Conservation (phyloP, 92 coral and sea anemone genomes). For the Heliopora coerulea region DNA sequence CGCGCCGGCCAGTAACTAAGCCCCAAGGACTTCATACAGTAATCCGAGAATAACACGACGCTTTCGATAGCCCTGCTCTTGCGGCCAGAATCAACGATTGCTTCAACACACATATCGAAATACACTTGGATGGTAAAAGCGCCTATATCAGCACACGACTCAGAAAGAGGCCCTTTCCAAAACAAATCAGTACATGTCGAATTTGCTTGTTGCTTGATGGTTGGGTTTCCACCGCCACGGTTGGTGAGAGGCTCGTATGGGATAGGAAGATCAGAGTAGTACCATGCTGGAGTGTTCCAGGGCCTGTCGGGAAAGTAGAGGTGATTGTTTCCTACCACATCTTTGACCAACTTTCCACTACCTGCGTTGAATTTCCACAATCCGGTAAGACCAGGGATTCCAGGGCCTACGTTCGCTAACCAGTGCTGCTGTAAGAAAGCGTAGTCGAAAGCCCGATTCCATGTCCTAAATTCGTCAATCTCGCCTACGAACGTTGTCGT, state of each 20-base stretch:
- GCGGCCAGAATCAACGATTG: conserved; percentile 61
- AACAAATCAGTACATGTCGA: conserved; percentile 59
- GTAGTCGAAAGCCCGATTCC: conserved; percentile 85
- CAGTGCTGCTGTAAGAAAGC: conserved; percentile 79
- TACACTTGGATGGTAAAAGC: conserved; percentile 73
- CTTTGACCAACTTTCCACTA: conserved; percentile 61
- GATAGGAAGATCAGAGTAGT: conserved; percentile 91
- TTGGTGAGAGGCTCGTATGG: conserved; percentile 58
- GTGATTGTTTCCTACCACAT: conserved; percentile 60
- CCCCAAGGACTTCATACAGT: conserved; percentile 66
- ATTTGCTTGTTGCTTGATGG: conserved; percentile 61
- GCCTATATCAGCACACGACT: conserved; percentile 64
- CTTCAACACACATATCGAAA: conserved; percentile 73
- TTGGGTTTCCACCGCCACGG: conserved; percentile 63
- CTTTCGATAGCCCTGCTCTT: conserved; percentile 64
- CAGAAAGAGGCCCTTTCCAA: conserved; percentile 57
- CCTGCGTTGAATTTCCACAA: conserved; percentile 97
- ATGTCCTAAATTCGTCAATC: conserved; percentile 81
- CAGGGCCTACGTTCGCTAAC: conserved; percentile 67
- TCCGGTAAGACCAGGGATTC: conserved; percentile 56
- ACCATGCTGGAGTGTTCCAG: conserved; percentile 74
- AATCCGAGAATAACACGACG: conserved; percentile 75
- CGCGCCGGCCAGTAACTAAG: conserved; percentile 86
- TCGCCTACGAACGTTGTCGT: conserved; percentile 70
- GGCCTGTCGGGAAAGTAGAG: conserved; percentile 81